Percentiles rank a stretch among this genome's conserved stretches.
phyloP scores from a whole-genome alignment of 2,797 vertebrate genomes.

The Parambassis ranga region DNA sequence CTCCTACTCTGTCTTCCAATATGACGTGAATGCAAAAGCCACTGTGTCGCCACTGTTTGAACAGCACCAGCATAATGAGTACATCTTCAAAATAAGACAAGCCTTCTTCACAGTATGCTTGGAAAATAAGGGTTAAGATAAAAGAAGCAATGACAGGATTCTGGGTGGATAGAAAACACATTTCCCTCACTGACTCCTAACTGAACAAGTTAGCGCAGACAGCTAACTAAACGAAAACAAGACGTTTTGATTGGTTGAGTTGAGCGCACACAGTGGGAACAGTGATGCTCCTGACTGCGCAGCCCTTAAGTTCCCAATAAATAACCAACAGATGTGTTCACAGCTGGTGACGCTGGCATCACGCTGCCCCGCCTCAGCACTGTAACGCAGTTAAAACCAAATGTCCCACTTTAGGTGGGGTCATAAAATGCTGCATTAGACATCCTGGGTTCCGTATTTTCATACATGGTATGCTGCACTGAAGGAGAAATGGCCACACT shows the following conservation, averaged over 20 bases:
- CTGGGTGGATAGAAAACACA: neutral
- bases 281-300: too few relatives aligned
- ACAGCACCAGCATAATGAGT: conserved; percentile 41
- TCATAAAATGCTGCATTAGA: conserved; percentile 43
- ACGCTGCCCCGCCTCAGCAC: conserved; percentile 30
- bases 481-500: conserved; percentile 44
- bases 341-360: conserved; percentile 45
- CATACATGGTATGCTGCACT: conserved; percentile 33
- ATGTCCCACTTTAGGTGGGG: conserved; percentile 39
- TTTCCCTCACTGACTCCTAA: neutral
- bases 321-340: conserved; percentile 51
- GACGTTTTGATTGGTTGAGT: too few relatives aligned
- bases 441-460: conserved; percentile 24
- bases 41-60: conserved; percentile 16
- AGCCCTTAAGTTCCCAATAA: conserved; percentile 28
- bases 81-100: neutral
- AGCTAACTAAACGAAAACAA: neutral
- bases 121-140: neutral
- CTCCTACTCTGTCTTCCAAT: conserved; percentile 20
- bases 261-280: too few relatives aligned
- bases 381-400: conserved; percentile 37
- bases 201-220: neutral
- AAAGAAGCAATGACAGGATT: neutral
- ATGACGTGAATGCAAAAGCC: conserved; percentile 18
- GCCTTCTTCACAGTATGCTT: neutral